These are phyloP conservation scores for Urosaurus nigricauda DNA, from an alignment of 2,797 vertebrate species.

Conservation along the genomic window DNA sequence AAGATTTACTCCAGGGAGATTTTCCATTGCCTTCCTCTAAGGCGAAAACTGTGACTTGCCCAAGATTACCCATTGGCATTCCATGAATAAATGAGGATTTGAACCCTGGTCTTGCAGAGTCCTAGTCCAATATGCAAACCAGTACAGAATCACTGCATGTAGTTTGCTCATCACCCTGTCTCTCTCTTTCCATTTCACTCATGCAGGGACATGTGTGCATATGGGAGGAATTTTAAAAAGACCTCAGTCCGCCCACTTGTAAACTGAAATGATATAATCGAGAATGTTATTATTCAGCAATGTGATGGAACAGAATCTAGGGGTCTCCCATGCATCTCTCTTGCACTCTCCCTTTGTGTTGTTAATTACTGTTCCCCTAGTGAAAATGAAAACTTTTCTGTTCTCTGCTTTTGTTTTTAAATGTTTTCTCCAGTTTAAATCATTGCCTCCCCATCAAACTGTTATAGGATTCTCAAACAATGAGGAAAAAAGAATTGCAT, in stretches of 20 bases:
- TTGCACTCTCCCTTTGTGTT: background rate
- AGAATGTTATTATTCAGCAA: too few species aligned
- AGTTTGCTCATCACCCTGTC: background rate
- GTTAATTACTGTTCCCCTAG: background rate
- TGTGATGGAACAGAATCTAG: background rate
- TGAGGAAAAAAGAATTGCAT: background rate
- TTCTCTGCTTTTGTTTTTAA: background rate
- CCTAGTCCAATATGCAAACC: too few species aligned
- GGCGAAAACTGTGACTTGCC: too few species aligned
- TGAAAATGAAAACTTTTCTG: background rate
- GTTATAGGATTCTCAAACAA: background rate
- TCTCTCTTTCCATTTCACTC: background rate
- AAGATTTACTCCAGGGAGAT: too few species aligned
- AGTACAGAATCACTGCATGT: background rate
- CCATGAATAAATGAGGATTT: too few species aligned
- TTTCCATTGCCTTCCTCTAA: too few species aligned
- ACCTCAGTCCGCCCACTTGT: background rate
- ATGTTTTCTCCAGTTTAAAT: background rate
- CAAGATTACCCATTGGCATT: too few species aligned
- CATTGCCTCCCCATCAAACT: background rate
- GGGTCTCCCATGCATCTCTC: background rate
- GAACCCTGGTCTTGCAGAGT: too few species aligned
- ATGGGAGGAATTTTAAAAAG: background rate
- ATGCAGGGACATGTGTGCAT: background rate
- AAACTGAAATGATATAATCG: background rate